Conservation (phyloP, 2,113 vertebrate species). For the Trogon surrucura region DNA sequence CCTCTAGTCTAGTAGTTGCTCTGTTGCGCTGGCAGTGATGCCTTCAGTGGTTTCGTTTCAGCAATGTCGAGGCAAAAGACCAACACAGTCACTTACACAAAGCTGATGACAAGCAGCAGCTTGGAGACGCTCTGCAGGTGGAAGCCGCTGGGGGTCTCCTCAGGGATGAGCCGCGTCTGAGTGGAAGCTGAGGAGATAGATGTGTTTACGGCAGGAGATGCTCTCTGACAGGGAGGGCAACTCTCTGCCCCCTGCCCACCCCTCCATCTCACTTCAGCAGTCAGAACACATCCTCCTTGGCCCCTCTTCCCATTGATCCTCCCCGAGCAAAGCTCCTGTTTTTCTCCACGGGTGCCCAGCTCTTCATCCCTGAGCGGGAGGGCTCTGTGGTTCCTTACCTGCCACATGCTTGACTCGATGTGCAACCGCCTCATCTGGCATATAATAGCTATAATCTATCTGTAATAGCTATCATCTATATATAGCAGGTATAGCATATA, state of each 20-base stretch:
- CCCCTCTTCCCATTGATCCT: not conserved
- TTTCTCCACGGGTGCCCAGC: not conserved
- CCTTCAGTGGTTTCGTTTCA: too few species aligned
- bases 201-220: not conserved
- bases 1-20: too few species aligned
- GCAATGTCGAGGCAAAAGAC: too few species aligned
- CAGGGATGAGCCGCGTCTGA: slow-evolving; percentile 90
- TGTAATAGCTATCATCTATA: too few species aligned
- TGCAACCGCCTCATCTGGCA: slow-evolving; percentile 90
- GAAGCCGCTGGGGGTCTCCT: slow-evolving; percentile 82
- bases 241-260: not conserved
- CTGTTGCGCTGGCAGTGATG: too few species aligned
- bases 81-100: slow-evolving; percentile 83
- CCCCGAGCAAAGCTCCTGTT: accelerated
- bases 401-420: slow-evolving; percentile 94
- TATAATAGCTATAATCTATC: too few species aligned
- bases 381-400: slow-evolving; percentile 53
- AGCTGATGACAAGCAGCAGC: slow-evolving; percentile 94
- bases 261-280: not conserved
- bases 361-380: accelerated
- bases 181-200: slow-evolving; percentile 85
- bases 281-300: accelerated
- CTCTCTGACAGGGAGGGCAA: accelerated
- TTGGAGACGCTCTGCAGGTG: slow-evolving; percentile 95
- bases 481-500: too few species aligned